These are phyloP conservation scores for Drosophila borborema DNA, from an alignment of 2,888 invertebrate species.

Conservation along the genomic window DNA sequence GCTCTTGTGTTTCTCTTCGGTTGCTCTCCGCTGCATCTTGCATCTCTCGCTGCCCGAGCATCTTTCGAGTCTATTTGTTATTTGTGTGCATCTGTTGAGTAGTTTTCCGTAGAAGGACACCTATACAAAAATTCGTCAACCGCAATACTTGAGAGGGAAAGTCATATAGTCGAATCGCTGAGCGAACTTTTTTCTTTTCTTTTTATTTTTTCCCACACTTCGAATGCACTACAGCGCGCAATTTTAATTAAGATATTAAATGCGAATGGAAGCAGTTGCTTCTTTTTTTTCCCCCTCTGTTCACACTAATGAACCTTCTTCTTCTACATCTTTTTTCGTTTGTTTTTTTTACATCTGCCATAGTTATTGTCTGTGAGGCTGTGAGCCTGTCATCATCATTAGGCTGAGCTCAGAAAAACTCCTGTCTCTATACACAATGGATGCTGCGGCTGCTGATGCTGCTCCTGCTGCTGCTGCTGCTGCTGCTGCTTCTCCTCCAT, in stretches of 20 bases:
- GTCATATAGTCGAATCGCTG: background rate
- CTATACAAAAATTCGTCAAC: constrained; percentile 63
- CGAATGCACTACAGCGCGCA: constrained; percentile 54
- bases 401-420: constrained; percentile 46
- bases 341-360: constrained; percentile 34
- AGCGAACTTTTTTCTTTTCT: background rate
- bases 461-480: background rate
- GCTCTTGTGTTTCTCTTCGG: constrained; percentile 22
- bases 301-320: constrained; percentile 63
- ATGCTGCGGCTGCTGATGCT: background rate
- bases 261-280: constrained; percentile 42
- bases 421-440: constrained; percentile 51
- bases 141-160: constrained; percentile 23
- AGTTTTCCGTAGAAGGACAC: constrained; percentile 52
- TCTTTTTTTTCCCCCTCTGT: background rate
- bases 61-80: constrained; percentile 33
- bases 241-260: constrained; percentile 80
- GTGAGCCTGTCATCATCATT: constrained; percentile 66
- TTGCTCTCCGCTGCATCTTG: background rate
- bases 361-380: constrained; percentile 61
- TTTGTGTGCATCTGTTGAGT: constrained; percentile 52
- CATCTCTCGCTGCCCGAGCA: background rate
- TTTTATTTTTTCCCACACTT: constrained; percentile 48
- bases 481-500: constrained; percentile 1
- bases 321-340: constrained; percentile 8